Conservation (phyloP, 2,888 invertebrate genomes). For the Eupithecia subfuscata region DNA sequence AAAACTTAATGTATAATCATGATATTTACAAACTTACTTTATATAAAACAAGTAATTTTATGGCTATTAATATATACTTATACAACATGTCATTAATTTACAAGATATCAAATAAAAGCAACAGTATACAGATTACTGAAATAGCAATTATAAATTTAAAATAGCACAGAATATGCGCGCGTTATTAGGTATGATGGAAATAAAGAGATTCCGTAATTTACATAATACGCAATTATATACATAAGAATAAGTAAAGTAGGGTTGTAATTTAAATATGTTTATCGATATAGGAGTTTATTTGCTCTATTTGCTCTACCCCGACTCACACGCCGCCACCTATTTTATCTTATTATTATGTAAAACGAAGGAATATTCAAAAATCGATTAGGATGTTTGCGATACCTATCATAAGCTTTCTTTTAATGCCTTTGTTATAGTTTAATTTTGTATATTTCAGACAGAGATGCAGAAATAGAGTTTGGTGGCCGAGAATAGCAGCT, state of each 20-base stretch:
- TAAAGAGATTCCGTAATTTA: constrained; percentile 81
- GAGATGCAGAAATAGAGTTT: too few species aligned
- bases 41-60: constrained; percentile 84
- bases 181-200: constrained; percentile 68
- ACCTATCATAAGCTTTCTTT: too few species aligned
- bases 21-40: constrained; percentile 83
- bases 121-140: constrained; percentile 78
- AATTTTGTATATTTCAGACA: too few species aligned
- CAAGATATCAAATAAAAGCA: constrained; percentile 80
- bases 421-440: too few species aligned
- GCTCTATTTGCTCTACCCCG: background rate
- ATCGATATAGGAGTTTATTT: constrained; percentile 60
- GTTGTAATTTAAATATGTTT: constrained; percentile 64
- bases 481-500: too few species aligned
- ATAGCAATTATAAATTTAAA: constrained; percentile 72
- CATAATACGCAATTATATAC: constrained; percentile 76
- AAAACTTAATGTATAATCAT: constrained; percentile 84
- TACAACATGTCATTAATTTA: constrained; percentile 83
- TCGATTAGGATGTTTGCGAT: too few species aligned
- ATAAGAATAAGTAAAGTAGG: constrained; percentile 52
- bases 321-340: too few species aligned
- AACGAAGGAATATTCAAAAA: too few species aligned
- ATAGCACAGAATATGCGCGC: constrained; percentile 74
- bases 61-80: constrained; percentile 83
- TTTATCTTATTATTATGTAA: too few species aligned